Base-by-base conservation (phyloP, 2,888 invertebrate genomes). In the Cerceris rybyensis region DNA sequence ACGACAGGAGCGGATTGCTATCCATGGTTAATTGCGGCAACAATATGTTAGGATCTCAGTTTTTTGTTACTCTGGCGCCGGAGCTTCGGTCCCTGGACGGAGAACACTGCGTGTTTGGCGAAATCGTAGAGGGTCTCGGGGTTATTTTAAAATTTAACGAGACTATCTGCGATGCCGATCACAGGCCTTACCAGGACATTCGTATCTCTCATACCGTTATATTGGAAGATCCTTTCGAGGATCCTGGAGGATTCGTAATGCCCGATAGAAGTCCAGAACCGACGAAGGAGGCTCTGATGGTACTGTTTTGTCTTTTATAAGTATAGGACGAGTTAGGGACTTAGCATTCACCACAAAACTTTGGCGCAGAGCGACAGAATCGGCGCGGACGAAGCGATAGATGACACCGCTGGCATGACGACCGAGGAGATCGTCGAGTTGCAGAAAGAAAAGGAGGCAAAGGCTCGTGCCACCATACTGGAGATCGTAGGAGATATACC, bases 401-500 rank as follows among this genome's bases (percentile, higher is more conserved):
- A 98, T 92, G 98, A 98, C 89, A 96, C 96, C 0, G 95, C 96
- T 83, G 98, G 98, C 0, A 97, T 97, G 93, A 95, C 96, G n/a
- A 94, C 94, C 52, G 96, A 96, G 85, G 97, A 99, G 93, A 94
- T 99, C 65, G 95, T 96, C 82, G 98, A 98, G 93, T 95, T 97
- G 91, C 94, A 97, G 82, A 96, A 97, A 78, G 96, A 97, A 81
- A 96, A 97, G 82, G 99, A 99, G 92, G 99, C 99, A 0, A 97
- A 97, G 93, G 98, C 99, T 1, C 94, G 99, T 87, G 99, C 99
- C 0, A 98, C 99, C 28, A 98, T 99, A 86, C 94, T 99, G 54
- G 99, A 99, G 94, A 99, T 99, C 94, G 98, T 99, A 28, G 99
- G 99, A 0, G 99, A 99, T 92, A 94, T 99, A 72, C 99, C 99